These are phyloP conservation scores for Dryobota labecula DNA, from an alignment of 2,888 invertebrate genomes.

Conservation along the genomic window DNA sequence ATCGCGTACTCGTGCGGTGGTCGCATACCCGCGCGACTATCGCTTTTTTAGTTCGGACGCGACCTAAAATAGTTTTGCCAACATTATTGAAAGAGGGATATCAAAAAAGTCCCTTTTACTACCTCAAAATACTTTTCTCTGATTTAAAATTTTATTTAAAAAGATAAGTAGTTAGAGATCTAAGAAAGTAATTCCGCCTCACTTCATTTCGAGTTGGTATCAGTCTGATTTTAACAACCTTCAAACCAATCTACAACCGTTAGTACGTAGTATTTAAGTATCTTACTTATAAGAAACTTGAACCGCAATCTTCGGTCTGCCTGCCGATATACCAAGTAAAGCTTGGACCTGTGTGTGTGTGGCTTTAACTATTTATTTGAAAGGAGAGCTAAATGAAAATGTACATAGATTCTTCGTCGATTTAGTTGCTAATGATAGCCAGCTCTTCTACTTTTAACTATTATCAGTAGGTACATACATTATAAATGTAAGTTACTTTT, in stretches of 20 bases:
- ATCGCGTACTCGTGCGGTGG: too few relatives aligned
- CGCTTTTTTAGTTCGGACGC: too few relatives aligned
- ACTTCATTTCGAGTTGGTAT: neutral
- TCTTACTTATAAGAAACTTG: neutral
- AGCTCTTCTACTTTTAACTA: too few relatives aligned
- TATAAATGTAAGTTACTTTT: too few relatives aligned
- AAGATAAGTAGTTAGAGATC: neutral
- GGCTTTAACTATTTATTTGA: neutral
- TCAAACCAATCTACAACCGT: neutral
- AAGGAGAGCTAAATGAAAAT: neutral
- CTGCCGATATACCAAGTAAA: neutral
- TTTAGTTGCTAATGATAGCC: neutral
- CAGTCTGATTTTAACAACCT: slow-evolving; percentile 21
- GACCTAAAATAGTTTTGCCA: too few relatives aligned
- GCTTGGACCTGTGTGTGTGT: too few relatives aligned
- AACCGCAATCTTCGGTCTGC: neutral
- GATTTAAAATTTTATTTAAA: neutral
- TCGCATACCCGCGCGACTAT: too few relatives aligned
- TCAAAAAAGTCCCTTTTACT: too few relatives aligned
- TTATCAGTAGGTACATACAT: too few relatives aligned
- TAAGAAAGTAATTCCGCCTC: slow-evolving; percentile 25
- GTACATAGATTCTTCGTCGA: neutral
- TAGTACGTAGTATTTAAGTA: neutral
- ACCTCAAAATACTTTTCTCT: neutral
- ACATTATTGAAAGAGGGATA: too few relatives aligned